A percentile compares a stretch with the other conserved stretches of the same genome.
These are phyloP conservation scores for Drosophila kurseongensis DNA, from an alignment of 1,140 invertebrate species.

Conservation along the genomic window DNA sequence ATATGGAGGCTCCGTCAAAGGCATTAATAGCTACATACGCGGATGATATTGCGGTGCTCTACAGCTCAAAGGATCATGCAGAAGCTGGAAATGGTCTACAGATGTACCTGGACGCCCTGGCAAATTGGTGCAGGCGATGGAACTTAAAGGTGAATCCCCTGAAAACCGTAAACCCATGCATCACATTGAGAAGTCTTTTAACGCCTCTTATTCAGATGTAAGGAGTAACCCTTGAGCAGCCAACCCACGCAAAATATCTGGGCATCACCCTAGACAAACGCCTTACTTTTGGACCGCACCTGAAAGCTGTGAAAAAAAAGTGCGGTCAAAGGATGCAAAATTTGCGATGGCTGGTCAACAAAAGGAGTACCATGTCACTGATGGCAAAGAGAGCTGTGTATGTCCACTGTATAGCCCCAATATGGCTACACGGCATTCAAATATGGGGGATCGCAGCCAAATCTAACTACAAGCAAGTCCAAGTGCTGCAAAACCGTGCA, in stretches of 20 bases:
- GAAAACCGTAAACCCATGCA: not conserved
- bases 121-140: not conserved
- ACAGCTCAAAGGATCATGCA: too few species aligned
- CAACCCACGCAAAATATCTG: not conserved
- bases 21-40: too few species aligned
- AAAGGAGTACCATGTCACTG: too few species aligned
- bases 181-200: not conserved
- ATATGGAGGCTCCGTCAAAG: too few species aligned
- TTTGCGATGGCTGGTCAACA: too few species aligned
- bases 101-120: not conserved
- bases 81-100: too few species aligned
- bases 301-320: not conserved
- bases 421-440: not conserved
- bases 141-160: not conserved
- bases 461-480: not conserved
- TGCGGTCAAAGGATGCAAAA: too few species aligned
- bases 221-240: not conserved
- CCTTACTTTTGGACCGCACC: not conserved
- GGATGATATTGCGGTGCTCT: too few species aligned
- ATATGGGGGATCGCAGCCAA: not conserved
- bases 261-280: not conserved
- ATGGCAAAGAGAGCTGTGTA: too few species aligned
- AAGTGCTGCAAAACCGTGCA: too few species aligned
- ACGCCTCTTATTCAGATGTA: not conserved
- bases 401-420: too few species aligned